phyloP scores from a whole-genome alignment of 2,797 vertebrate genomes.

The Sebastes trivittatus region DNA sequence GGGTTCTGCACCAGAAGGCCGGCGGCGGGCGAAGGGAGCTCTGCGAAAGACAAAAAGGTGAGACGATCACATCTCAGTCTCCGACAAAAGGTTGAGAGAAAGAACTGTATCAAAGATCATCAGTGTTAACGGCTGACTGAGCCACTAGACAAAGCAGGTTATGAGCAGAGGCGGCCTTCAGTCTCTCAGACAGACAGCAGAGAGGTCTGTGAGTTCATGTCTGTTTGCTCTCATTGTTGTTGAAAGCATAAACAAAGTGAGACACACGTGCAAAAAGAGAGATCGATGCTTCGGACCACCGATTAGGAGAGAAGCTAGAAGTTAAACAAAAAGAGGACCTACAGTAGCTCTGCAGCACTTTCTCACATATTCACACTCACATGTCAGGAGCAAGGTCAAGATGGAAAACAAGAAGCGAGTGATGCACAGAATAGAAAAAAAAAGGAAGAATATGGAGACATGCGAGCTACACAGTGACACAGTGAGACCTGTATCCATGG shows the following conservation, averaged over 20 bases:
- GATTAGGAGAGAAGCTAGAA: background rate
- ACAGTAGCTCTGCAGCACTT: too few species aligned
- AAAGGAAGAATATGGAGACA: background rate
- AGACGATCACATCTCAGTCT: background rate
- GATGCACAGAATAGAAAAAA: background rate
- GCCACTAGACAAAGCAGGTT: background rate
- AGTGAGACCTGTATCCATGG: conserved; percentile 36
- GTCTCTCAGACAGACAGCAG: background rate
- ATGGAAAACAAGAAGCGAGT: background rate
- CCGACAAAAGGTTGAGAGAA: background rate
- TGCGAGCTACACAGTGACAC: background rate
- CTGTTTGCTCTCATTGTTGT: conserved; percentile 1
- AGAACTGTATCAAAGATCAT: background rate
- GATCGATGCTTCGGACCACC: background rate
- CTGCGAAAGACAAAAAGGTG: background rate
- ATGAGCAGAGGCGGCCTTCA: background rate
- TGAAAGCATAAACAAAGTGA: background rate
- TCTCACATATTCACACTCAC: background rate
- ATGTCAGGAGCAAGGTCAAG: background rate
- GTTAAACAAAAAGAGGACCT: background rate
- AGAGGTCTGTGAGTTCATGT: background rate
- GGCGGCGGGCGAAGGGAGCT: background rate
- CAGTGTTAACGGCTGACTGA: background rate
- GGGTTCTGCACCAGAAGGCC: background rate
- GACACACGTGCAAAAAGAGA: background rate